Conservation (phyloP, 2,888 invertebrate genomes). For the Pandemis heparana region DNA sequence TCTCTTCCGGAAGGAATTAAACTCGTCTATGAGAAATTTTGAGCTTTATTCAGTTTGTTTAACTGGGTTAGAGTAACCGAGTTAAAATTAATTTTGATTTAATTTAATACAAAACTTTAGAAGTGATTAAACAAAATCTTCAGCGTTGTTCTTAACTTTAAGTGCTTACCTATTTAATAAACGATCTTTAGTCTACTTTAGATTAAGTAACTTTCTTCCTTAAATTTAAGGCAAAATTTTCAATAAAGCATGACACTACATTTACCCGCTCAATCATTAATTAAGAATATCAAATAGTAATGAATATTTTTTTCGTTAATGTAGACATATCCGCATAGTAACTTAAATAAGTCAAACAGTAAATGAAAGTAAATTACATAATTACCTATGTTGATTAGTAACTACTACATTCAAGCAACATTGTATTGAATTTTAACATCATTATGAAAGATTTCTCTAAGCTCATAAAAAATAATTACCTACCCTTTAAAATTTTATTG, state of each 20-base stretch:
- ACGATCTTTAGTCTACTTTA: neutral
- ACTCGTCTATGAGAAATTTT: slow-evolving; percentile 75
- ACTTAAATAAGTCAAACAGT: no score
- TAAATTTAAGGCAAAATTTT: neutral
- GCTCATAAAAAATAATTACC: no score
- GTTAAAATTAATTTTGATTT: slow-evolving; percentile 31
- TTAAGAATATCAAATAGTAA: no score
- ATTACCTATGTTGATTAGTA: no score
- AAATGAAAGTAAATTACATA: no score
- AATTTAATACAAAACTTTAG: slow-evolving; percentile 20
- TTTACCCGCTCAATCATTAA: no score
- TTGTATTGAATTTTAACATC: no score
- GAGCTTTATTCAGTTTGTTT: slow-evolving; percentile 54
- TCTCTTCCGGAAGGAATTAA: slow-evolving; percentile 72
- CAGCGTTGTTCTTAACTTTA: slow-evolving; percentile 10
- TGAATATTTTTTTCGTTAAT: no score
- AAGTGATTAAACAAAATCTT: slow-evolving; percentile 16
- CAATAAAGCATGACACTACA: no score
- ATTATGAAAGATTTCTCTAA: no score
- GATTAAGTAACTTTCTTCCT: neutral
- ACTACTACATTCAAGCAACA: no score
- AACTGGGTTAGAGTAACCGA: slow-evolving; percentile 28
- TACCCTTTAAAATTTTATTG: neutral
- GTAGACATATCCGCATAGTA: no score
- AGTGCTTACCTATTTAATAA: neutral